A percentile compares a stretch with the other conserved stretches of the same genome.
Conservation (phyloP, 1,140 invertebrate species). For the Aplysia californica region DNA sequence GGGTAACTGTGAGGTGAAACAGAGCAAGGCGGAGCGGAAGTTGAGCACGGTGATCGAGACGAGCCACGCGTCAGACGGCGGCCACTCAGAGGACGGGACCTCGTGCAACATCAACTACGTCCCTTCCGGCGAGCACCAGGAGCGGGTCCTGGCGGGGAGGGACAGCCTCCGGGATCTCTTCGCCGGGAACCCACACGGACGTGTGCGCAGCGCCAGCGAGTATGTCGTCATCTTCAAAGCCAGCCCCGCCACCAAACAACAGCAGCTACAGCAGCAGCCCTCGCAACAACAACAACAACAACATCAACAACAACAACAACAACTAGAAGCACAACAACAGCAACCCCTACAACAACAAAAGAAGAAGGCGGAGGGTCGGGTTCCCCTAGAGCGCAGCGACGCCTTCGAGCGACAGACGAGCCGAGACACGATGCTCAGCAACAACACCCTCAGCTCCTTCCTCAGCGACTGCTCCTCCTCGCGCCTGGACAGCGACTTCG, state of each 20-base stretch:
- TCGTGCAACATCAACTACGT: background rate
- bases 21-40: constrained; percentile 37
- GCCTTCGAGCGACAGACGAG: constrained; percentile 28
- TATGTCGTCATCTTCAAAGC: constrained; percentile 40
- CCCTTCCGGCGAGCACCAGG: background rate
- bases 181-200: constrained; percentile 30
- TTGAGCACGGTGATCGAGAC: constrained; percentile 44
- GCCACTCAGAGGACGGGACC: background rate
- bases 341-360: constrained; percentile 20
- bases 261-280: constrained; percentile 14
- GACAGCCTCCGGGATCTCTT: constrained; percentile 33
- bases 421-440: constrained; percentile 35
- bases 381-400: constrained; percentile 1
- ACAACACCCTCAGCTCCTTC: constrained; percentile 38
- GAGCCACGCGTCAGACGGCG: constrained; percentile 18
- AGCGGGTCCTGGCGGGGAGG: constrained; percentile 24
- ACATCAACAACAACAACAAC: constrained; percentile 19
- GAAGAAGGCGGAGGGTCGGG: background rate
- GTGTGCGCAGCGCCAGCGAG: constrained; percentile 40
- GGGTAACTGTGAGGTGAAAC: background rate
- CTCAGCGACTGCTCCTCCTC: constrained; percentile 37
- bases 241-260: background rate
- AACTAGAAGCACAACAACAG: constrained; percentile 21
- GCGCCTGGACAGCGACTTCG: constrained; percentile 32
- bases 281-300: background rate